A percentile compares a stretch with the other conserved stretches of the same genome.
Conservation (phyloP, 2,888 invertebrate species). For the Andricus quercusramuli region DNA sequence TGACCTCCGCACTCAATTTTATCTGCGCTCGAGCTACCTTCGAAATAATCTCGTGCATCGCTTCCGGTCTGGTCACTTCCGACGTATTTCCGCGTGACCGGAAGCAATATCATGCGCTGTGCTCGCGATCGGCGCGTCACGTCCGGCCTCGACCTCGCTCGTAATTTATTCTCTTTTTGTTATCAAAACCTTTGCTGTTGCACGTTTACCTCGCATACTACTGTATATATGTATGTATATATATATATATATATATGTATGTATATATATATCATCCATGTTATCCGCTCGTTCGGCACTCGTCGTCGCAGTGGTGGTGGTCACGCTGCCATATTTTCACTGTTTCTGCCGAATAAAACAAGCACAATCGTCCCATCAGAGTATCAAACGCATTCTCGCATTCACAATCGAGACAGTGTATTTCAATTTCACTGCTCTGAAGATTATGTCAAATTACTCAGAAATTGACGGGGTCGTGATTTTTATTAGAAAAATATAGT, state of each 20-base stretch:
- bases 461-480: not conserved
- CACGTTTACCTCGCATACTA: conserved; percentile 39
- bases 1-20: conserved; percentile 30
- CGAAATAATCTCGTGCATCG: conserved; percentile 39
- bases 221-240: conserved; percentile 2
- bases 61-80: conserved; percentile 28
- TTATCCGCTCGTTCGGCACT: conserved; percentile 51
- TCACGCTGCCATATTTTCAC: conserved; percentile 4
- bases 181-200: conserved; percentile 37
- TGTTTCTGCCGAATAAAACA: conserved; percentile 1
- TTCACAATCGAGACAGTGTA: conserved; percentile 7
- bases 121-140: conserved; percentile 36
- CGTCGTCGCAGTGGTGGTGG: conserved; percentile 39
- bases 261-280: conserved; percentile 3
- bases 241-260: not conserved
- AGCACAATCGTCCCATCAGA: conserved; percentile 22
- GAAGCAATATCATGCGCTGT: conserved; percentile 35
- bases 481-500: too few relatives aligned
- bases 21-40: conserved; percentile 28
- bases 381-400: conserved; percentile 33
- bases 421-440: not conserved
- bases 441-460: not conserved
- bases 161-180: conserved; percentile 41
- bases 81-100: conserved; percentile 41
- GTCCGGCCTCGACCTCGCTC: conserved; percentile 40